Evolutionary conservation across 2,113 vertebrate species (phyloP).

Genomic region (Myotis yumanensis): DNA sequence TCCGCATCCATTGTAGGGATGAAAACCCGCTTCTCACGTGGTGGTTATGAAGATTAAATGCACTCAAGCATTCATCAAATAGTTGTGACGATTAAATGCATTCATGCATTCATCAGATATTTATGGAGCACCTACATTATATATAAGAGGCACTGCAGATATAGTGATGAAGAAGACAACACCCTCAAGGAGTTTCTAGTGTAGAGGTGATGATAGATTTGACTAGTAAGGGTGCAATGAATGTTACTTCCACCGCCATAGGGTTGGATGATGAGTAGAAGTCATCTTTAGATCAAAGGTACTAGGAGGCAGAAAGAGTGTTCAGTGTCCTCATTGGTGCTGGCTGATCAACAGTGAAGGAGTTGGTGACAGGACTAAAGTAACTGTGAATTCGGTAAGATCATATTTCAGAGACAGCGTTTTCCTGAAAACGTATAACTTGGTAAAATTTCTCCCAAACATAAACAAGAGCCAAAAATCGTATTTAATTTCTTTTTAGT

Average conservation of each 20-base stretch:
- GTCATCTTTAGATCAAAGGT: neutral
- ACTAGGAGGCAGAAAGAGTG: neutral
- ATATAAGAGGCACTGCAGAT: neutral
- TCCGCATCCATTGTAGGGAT: neutral
- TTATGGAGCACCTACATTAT: neutral
- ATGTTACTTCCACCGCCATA: neutral
- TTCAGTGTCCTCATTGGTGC: neutral
- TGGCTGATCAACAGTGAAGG: neutral
- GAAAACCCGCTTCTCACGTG: neutral
- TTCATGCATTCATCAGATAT: neutral
- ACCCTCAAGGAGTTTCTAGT: neutral
- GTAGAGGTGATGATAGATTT: neutral
- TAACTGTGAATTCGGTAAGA: neutral
- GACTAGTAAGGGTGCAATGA: neutral
- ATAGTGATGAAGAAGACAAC: neutral
- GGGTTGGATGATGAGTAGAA: neutral
- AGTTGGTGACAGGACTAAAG: neutral
- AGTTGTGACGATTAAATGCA: neutral
- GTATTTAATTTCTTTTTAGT: neutral
- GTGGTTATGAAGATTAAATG: neutral
- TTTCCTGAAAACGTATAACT: neutral
- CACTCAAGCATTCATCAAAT: neutral
- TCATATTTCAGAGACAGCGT: neutral
- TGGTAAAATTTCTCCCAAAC: neutral
- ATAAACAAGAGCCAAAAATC: neutral